phyloP scores from a whole-genome alignment of 2,888 invertebrate genomes.

The Linnaemya tessellans region DNA sequence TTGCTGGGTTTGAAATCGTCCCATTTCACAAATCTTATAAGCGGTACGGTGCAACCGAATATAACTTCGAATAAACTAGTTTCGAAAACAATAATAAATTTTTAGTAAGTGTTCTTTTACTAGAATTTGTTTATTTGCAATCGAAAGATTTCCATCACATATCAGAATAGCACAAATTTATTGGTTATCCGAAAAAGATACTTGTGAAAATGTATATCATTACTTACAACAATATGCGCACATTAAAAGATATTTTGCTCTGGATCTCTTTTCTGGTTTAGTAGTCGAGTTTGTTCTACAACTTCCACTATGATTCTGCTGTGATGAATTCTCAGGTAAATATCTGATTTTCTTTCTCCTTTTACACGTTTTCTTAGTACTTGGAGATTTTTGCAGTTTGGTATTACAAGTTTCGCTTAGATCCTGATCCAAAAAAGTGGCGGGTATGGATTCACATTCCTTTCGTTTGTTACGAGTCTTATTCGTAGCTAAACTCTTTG shows the following conservation, averaged over 20 bases:
- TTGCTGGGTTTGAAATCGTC: no score
- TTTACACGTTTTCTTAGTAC: background rate
- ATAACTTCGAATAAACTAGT: no score
- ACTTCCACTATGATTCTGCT: background rate
- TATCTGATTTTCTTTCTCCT: background rate
- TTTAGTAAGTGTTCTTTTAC: no score
- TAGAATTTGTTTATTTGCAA: no score
- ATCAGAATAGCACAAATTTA: no score
- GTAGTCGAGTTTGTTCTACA: background rate
- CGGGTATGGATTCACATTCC: background rate
- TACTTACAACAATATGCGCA: slow-evolving; percentile 48
- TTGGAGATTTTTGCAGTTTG: background rate
- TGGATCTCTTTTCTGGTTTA: background rate
- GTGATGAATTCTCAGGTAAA: background rate
- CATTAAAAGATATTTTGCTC: slow-evolving; percentile 36
- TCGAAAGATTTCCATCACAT: no score
- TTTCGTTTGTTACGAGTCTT: slow-evolving; percentile 8
- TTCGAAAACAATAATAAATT: no score
- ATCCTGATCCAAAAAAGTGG: background rate
- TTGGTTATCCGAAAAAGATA: no score
- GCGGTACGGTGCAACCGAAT: no score
- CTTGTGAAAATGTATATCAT: no score
- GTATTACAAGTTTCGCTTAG: background rate
- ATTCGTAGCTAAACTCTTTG: background rate
- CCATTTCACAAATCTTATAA: no score